Base-by-base conservation (phyloP, 35 echinoderm and acorn worm genomes). In the Ophioderma brevispina region DNA sequence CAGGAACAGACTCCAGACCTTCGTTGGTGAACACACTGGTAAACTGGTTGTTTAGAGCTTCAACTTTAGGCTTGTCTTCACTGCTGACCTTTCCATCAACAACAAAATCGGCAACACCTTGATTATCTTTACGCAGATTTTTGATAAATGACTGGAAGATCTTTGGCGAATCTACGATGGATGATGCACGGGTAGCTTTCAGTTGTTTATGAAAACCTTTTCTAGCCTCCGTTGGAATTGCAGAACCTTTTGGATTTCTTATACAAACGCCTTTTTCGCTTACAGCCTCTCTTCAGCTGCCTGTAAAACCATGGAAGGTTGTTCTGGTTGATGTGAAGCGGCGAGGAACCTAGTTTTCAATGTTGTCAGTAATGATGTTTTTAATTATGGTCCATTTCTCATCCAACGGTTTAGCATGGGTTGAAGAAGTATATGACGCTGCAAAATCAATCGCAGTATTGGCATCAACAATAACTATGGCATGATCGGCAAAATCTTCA, bases 301-400 rank as follows among this genome's bases (percentile, higher is more conserved):
- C 39, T 15, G 28, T 8, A 40, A 83, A 90, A 90, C 88, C 80
- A 90, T 31, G 88, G 79, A 38, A 90, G 36, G 49, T 78, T 90
- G 38, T 43, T 83, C 38, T 40, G 32, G 70, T 78, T 28, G 80
- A 56, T 17, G 52, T 25, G 13, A 37, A 82, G 0, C 64, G 80
- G 28, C 33, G 37, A 64, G 80, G 80, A 15, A 90, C 64, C n/a
- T 37, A 23, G 38, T 55, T 81, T 13, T 90, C 50, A 31, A 90
- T 90, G 37, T 55, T 83, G 32, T 64, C 49, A 82, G 33, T 14
- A 43, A 84, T 84, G 15, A 50, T 84, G 40, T 28, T 50, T 33
- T 33, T 43, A 32, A 84, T 81, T 39, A 36, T 36, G 79, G 25
- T 81, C 79, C 79, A 81, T 81, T 81, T 81, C 34, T 36, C 38